These are phyloP conservation scores for Odontesthes bonariensis DNA, from an alignment of 2,113 vertebrate genomes.

Conservation along the genomic window DNA sequence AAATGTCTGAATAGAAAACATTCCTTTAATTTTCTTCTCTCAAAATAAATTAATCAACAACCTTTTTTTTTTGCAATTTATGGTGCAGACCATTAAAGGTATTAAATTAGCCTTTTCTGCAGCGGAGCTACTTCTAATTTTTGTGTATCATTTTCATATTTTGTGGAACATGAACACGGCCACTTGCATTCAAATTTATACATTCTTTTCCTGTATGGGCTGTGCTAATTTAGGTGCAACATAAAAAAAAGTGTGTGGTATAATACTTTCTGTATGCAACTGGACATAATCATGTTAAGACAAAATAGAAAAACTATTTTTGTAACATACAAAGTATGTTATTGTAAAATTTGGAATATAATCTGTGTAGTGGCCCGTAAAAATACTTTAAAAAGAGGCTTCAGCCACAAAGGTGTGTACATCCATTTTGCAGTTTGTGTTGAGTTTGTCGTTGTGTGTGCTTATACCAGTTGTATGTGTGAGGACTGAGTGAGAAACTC, in stretches of 20 bases:
- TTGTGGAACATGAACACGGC: slow-evolving; percentile 40
- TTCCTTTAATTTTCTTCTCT: not conserved
- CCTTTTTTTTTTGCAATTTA: not conserved
- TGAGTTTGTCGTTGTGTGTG: slow-evolving; percentile 31
- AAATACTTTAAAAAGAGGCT: slow-evolving; percentile 52
- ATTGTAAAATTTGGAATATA: slow-evolving; percentile 39
- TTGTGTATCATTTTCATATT: slow-evolving; percentile 16
- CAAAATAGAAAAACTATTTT: slow-evolving; percentile 35
- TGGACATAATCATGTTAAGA: slow-evolving; percentile 29
- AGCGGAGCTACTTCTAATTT: not conserved
- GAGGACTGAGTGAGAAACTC: slow-evolving; percentile 87
- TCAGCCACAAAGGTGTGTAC: slow-evolving; percentile 28
- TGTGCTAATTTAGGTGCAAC: slow-evolving; percentile 7
- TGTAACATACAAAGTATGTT: slow-evolving; percentile 32
- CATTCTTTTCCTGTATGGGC: not conserved
- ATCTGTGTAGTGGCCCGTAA: slow-evolving; percentile 32
- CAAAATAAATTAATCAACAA: not conserved
- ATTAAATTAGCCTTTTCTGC: not conserved
- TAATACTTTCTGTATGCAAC: slow-evolving; percentile 31
- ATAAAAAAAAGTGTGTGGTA: slow-evolving; percentile 12
- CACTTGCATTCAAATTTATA: slow-evolving; percentile 28
- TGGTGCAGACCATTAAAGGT: not conserved
- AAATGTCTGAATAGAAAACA: not conserved
- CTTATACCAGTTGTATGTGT: slow-evolving; percentile 90
- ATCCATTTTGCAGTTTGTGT: slow-evolving; percentile 19